Base-by-base conservation (phyloP, 2,888 invertebrate species). In the Atrina japonica region DNA sequence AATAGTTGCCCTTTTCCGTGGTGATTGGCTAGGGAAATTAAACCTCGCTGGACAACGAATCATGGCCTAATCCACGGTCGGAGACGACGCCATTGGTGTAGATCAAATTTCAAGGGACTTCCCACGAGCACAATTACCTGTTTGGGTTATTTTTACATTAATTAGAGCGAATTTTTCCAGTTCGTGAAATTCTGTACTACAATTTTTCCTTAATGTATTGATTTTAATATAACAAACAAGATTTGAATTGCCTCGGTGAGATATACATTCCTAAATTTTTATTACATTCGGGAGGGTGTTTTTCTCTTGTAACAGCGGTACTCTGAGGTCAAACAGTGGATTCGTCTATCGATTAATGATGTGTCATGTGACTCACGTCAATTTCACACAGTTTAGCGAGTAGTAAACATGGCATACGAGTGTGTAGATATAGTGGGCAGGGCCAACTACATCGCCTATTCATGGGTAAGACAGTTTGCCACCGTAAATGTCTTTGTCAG, bases 1-100 rank as follows among this genome's bases (percentile, higher is more conserved):
- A 93, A 85, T 83, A 80, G 79, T 74, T 76, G 74, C 93, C 93
- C 70, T 75, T 76, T 92, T 75, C 92, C 93, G 94, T 94, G 94
- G 94, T 95, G 95, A 95, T 96, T 95, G 96, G 95, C 87, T 89
- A 84, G 84, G 85, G 81, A 87, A 87, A 87, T 94, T 94, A 94
- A 94, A 94, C 94, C 94, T 94, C 94, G 94, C 95, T 94, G 94
- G 94, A 93, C 94, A 94, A 93, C 93, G 94, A 94, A 91, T 88
- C 87, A 87, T 83, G 85, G 77, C 77, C 82, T 69, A 82, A 83
- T 81, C 76, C 73, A 71, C 70, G 71, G 71, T 75, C 67, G 70
- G 59, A 66, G 71, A 73, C 70, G 58, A 77, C 81, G 72, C 86
- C 81, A 87, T 87, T 87, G 86, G 86, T 85, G 86, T 84, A 75